Evolutionary conservation across 2,888 invertebrate species (phyloP).

Genomic region (Brachypterus glaber): DNA sequence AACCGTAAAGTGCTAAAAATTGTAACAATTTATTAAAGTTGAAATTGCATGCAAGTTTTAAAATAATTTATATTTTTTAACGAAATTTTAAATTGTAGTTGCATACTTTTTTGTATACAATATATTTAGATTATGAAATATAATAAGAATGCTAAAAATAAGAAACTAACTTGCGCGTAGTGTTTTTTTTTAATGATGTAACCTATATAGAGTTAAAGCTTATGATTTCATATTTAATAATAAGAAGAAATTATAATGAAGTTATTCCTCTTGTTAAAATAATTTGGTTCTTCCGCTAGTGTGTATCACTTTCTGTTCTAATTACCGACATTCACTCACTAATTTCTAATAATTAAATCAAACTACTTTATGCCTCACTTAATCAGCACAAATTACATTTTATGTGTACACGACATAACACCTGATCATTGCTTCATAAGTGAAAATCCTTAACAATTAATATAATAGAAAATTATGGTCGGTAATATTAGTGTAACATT

Average conservation of each 20-base stretch:
- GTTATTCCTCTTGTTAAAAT: background rate
- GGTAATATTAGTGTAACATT: background rate
- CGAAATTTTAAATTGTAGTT: too few relatives aligned
- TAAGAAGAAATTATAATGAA: background rate
- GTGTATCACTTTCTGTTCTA: slow-evolving; percentile 26
- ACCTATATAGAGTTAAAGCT: too few relatives aligned
- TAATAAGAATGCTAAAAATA: too few relatives aligned
- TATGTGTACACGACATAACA: slow-evolving; percentile 19
- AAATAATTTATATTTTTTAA: too few relatives aligned
- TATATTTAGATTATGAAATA: too few relatives aligned
- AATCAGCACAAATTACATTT: slow-evolving; percentile 20
- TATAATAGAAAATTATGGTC: slow-evolving; percentile 2
- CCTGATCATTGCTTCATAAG: slow-evolving; percentile 19
- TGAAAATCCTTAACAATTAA: slow-evolving; percentile 14
- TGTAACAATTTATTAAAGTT: too few relatives aligned
- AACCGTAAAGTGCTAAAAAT: too few relatives aligned
- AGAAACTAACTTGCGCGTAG: too few relatives aligned
- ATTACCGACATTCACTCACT: slow-evolving; percentile 24
- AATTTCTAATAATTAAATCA: slow-evolving; percentile 27
- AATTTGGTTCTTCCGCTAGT: background rate
- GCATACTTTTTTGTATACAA: too few relatives aligned
- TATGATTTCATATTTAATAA: background rate
- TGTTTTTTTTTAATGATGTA: too few relatives aligned
- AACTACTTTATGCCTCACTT: slow-evolving; percentile 28
- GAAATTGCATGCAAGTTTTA: too few relatives aligned